Conservation (phyloP, 2,797 vertebrate species). For the Crocodylus rhombifer region DNA sequence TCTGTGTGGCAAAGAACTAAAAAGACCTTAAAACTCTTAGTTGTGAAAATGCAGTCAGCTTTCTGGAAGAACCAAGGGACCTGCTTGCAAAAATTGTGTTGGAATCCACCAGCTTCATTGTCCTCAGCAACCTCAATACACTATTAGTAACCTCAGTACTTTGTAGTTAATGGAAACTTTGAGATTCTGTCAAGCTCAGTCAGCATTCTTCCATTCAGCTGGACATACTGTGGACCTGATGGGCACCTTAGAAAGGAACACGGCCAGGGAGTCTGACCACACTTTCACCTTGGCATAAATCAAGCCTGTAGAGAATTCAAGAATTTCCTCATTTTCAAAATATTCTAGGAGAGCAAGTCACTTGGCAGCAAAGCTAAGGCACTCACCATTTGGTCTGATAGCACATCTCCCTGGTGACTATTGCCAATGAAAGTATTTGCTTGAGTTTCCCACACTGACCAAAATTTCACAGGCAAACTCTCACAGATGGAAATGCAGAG, state of each 20-base stretch:
- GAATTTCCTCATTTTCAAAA: neutral
- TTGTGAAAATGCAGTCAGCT: neutral
- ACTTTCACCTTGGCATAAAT: neutral
- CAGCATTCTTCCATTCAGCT: neutral
- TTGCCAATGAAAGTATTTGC: neutral
- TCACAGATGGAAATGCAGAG: neutral
- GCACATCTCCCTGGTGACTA: neutral
- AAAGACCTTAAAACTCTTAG: neutral
- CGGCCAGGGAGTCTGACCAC: neutral
- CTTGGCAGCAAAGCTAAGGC: neutral
- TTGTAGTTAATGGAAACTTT: conserved; percentile 11
- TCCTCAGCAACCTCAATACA: neutral
- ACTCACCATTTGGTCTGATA: accelerated
- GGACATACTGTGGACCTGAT: neutral
- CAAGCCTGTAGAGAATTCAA: neutral
- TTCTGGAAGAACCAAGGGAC: conserved; percentile 13
- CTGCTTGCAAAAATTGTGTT: neutral
- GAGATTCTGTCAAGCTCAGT: neutral
- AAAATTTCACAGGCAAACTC: neutral
- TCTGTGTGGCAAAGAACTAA: conserved; percentile 7
- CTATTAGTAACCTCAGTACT: neutral
- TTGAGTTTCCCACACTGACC: neutral
- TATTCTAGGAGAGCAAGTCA: neutral
- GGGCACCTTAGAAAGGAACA: neutral
- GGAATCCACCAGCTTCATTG: neutral